Evolutionary conservation across 1,140 invertebrate species (phyloP), one percentile per base, ranked within the genome.

Genomic region (Pararge aegeria): DNA sequence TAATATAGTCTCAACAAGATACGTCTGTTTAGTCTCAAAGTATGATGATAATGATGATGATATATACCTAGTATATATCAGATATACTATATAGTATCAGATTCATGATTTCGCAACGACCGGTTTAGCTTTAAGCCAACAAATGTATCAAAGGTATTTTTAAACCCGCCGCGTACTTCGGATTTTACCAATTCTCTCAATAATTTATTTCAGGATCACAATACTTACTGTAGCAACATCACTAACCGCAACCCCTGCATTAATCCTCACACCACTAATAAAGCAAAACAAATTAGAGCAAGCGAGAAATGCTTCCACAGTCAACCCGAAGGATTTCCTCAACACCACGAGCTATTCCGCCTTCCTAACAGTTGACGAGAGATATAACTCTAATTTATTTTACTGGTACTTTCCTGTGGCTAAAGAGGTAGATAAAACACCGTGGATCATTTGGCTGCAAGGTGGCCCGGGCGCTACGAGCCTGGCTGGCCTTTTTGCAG

Each of bases 341-440:
- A 80, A 77, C n/a, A 38, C 79, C 10, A 69, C 76, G 29, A 86
- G 85, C 55, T 92, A 93, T 72, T 91, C 93, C 12, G 94, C 93
- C 1, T 94, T 90, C 64, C 64, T 89, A 5, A 94, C 93, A 0
- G 93, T 94, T 21, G 92, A 94, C 66, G 87, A 34, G 30, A 10
- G 30, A 38, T 95, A 91, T 75, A 94, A 96, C 68, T 95, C 95
- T 0, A 97, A 97, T 75, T 91, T 97, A 62, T 97, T 96, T 88
- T 97, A 97, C 82, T 97, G 96, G 96, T 97, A 96, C 70, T 97
- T 97, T 77, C 96, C 95, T 0, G 93, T 95, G 0, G 79, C 91
- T 40, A 73, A 83, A 7, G 73, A 85, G 0, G 70, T 82, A 12
- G 78, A 90, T 68, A 79, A 90, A 6, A 94, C 94, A 1, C 96